These are phyloP conservation scores for Sander vitreus DNA, from an alignment of 2,113 vertebrate species.

Conservation along the genomic window DNA sequence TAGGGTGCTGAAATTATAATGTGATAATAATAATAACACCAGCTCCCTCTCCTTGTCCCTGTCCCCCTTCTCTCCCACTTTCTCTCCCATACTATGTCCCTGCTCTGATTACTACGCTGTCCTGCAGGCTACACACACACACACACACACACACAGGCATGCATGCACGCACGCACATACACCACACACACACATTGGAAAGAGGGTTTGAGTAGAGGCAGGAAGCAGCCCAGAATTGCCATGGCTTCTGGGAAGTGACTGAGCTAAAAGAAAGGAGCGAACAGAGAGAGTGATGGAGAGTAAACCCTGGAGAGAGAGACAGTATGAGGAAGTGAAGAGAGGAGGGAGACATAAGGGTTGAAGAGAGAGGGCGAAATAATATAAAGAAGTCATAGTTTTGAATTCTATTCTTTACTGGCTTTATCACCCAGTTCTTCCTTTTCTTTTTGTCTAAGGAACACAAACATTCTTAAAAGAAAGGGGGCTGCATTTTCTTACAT, in stretches of 20 bases:
- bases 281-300: constrained; percentile 33
- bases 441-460: not conserved
- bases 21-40: constrained; percentile 58
- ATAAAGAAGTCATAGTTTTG: not conserved
- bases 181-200: not conserved
- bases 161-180: constrained; percentile 2
- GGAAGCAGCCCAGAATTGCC: constrained; percentile 39
- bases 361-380: too few species aligned
- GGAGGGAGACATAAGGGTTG: not conserved
- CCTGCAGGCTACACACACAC: constrained; percentile 26
- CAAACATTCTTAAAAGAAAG: not conserved
- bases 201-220: constrained; percentile 26
- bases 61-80: constrained; percentile 10
- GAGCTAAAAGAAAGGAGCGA: constrained; percentile 36
- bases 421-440: not conserved
- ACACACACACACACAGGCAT: constrained; percentile 11
- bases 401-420: constrained; percentile 4
- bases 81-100: constrained; percentile 31
- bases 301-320: constrained; percentile 41
- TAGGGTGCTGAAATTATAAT: constrained; percentile 43
- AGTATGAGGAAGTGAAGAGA: not conserved
- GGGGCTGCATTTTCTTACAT: not conserved
- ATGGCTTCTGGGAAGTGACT: constrained; percentile 37
- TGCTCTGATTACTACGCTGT: constrained; percentile 50
- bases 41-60: constrained; percentile 24